Conservation (phyloP, 2,888 invertebrate genomes). For the Polietes domitor region DNA sequence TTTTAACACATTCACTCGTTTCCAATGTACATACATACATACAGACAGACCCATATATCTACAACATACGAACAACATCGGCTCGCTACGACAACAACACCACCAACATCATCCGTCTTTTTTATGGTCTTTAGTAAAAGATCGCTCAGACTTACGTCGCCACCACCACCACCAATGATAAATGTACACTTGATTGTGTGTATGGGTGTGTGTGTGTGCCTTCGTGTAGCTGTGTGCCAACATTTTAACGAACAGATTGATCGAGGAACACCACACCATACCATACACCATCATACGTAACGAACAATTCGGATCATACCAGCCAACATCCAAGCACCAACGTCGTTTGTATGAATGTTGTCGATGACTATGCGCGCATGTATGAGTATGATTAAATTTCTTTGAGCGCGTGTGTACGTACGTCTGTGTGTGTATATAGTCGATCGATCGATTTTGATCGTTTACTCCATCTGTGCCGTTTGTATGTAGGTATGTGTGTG, state of each 20-base stretch:
- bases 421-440: background rate
- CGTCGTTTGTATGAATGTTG: background rate
- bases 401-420: background rate
- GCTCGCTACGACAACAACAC: too few relatives aligned
- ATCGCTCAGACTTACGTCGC: slow-evolving; percentile 67
- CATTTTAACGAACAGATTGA: too few relatives aligned
- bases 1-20: slow-evolving; percentile 47
- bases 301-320: background rate
- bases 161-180: slow-evolving; percentile 29
- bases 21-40: slow-evolving; percentile 8
- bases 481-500: background rate
- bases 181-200: slow-evolving; percentile 34
- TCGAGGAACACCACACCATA: background rate
- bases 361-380: background rate
- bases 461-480: slow-evolving; percentile 21
- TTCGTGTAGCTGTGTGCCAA: too few relatives aligned
- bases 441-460: slow-evolving; percentile 2
- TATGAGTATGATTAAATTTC: background rate
- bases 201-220: background rate
- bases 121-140: slow-evolving; percentile 54
- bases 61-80: slow-evolving; percentile 2
- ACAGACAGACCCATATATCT: background rate
- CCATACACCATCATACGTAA: slow-evolving; percentile 9
- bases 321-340: background rate
- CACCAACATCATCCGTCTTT: slow-evolving; percentile 38